These are phyloP conservation scores for Rhabdomys dilectus DNA, from an alignment of 2,113 vertebrate genomes.

Conservation along the genomic window DNA sequence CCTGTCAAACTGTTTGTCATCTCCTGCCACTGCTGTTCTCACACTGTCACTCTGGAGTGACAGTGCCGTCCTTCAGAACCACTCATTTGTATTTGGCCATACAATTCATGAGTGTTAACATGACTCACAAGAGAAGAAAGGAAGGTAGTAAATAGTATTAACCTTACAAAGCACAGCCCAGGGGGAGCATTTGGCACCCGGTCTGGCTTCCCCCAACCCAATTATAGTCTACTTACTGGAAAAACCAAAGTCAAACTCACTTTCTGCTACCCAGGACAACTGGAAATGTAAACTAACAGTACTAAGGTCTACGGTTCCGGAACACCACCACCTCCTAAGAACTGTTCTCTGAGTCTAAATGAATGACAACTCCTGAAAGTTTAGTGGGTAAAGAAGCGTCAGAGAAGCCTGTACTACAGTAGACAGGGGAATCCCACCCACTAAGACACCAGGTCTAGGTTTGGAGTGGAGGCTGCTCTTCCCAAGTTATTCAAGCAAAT, in stretches of 20 bases:
- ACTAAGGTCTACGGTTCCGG: not conserved
- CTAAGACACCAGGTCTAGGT: not conserved
- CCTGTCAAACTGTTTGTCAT: not conserved
- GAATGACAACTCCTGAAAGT: accelerated
- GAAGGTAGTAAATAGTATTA: not conserved
- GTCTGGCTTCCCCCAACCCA: not conserved
- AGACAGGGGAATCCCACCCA: not conserved
- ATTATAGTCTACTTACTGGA: not conserved
- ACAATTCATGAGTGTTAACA: not conserved
- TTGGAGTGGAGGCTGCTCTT: not conserved
- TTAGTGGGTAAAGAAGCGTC: not conserved
- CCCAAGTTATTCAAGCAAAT: not conserved
- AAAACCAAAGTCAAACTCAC: not conserved
- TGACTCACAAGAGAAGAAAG: not conserved
- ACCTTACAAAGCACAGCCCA: too few species aligned
- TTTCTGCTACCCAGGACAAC: not conserved
- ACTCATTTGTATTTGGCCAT: not conserved
- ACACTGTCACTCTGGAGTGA: not conserved
- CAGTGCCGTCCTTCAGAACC: not conserved
- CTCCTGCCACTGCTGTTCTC: not conserved
- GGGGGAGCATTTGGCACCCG: not conserved
- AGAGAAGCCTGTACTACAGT: too few species aligned
- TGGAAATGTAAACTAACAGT: not conserved
- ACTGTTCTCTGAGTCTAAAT: not conserved
- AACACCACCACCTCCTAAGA: not conserved